Percentiles rank a stretch among this genome's conserved stretches.
Evolutionary conservation across 2,113 vertebrate species (phyloP).

Genomic region (Tautogolabrus adspersus): DNA sequence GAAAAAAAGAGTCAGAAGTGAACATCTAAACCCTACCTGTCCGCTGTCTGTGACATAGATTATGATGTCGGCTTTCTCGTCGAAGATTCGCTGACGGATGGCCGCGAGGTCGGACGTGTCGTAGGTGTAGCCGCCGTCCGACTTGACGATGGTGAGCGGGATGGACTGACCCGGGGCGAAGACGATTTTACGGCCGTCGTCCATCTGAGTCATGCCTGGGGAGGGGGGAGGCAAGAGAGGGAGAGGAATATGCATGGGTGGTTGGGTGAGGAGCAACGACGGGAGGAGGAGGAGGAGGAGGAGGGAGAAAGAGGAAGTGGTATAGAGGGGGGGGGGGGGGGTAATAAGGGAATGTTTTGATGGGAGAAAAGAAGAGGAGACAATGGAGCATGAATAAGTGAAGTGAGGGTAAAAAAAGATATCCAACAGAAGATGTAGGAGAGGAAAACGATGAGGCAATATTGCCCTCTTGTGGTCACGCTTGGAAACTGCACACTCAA

Average conservation of each 20-base stretch:
- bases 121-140: constrained; percentile 95
- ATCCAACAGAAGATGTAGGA: rapidly evolving
- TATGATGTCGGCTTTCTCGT: constrained; percentile 91
- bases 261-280: not conserved
- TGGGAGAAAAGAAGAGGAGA: too few species aligned
- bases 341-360: not conserved
- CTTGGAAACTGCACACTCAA: not conserved
- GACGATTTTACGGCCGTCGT: constrained; percentile 93
- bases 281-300: not conserved
- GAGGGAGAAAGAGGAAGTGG: not conserved
- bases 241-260: too few species aligned
- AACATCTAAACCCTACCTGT: constrained; percentile 84
- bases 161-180: constrained; percentile 90
- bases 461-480: constrained; percentile 68
- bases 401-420: too few species aligned
- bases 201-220: constrained; percentile 89
- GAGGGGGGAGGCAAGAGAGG: too few species aligned
- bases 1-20: too few species aligned
- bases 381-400: not conserved
- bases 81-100: constrained; percentile 87
- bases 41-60: constrained; percentile 97
- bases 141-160: constrained; percentile 93
- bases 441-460: constrained; percentile 10
- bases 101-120: constrained; percentile 97
- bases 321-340: too few species aligned